Conservation (phyloP, 2,113 vertebrate genomes). For the Saguinus imperator region DNA sequence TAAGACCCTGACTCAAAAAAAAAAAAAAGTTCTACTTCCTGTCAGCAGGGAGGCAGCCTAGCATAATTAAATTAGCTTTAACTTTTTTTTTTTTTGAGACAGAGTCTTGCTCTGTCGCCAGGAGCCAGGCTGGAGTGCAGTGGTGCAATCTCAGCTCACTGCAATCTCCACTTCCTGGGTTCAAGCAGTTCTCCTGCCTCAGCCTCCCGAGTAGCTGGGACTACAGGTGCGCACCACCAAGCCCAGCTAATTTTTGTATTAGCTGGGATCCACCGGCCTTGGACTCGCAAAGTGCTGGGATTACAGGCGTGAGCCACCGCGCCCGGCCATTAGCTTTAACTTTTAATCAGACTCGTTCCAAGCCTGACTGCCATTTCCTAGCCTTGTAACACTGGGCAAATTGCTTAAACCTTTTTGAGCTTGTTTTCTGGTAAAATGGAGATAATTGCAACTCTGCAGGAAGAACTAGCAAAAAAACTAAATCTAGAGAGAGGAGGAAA, state of each 20-base stretch:
- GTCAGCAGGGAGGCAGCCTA: not conserved
- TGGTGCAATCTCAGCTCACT: too few species aligned
- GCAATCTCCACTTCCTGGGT: too few species aligned
- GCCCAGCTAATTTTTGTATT: too few species aligned
- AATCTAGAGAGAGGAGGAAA: not conserved
- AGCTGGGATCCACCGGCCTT: too few species aligned
- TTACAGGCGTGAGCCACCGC: too few species aligned
- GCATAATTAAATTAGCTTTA: not conserved
- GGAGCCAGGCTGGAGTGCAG: too few species aligned
- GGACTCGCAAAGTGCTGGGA: too few species aligned
- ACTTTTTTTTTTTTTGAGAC: not conserved
- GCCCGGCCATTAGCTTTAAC: not conserved
- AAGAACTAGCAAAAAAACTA: not conserved
- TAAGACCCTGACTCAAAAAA: too few species aligned
- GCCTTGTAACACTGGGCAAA: not conserved
- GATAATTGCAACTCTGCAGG: not conserved
- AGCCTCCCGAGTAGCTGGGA: too few species aligned
- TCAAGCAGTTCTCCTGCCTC: too few species aligned
- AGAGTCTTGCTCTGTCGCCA: too few species aligned
- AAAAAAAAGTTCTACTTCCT: not conserved
- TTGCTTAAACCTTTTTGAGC: not conserved
- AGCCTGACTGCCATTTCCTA: not conserved
- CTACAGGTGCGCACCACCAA: too few species aligned
- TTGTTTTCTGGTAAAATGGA: constrained; percentile 9
- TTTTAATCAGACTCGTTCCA: not conserved